Evolutionary conservation across 2,888 invertebrate genomes (phyloP), one percentile per base, ranked within the genome.

Genomic region (Ophion ellenae): DNA sequence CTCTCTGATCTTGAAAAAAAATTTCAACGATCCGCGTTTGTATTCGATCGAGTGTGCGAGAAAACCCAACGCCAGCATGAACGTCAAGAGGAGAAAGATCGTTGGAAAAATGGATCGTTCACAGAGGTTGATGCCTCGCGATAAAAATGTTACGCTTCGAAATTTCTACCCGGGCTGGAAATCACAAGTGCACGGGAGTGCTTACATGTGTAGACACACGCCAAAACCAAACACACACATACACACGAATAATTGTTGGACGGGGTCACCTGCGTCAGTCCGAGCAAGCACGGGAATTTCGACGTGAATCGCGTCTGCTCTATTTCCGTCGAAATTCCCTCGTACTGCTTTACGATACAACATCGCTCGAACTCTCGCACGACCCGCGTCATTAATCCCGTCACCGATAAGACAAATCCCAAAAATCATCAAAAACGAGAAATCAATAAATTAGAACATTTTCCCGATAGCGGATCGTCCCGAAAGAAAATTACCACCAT

Each of bases 111-210:
- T 88, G 86, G 81, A 87, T 86, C 81, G 79, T 73, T 0, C 47
- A 57, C 69, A 57, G 73, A 47, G 20, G 77, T 66, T 47, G 57
- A 47, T 28, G 78, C 47, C 79, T 73, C 83, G 77, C 86, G 83
- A 88, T 92, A 85, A 92, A 92, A 91, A 90, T 90, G 91, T 89
- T 89, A 92, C 87, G 89, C 84, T 80, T 86, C 77, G 78, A 84
- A n/a, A 45, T 17, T 53, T 71, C 64, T 53, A 71, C n/a, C 63
- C 64, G 63, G 71, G 71, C 79, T 71, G 63, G 24, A 79, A 71
- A 79, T 79, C 53, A 63, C 71, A 71, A 70, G 59, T 70, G 61
- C 78, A 63, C 70, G 63, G 17, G 28, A 32, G 59, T 64, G 61
- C 71, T 63, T 63, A 20, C 11, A 20, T 17, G 47, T 78, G n/a